Base-by-base conservation (phyloP, 2,797 vertebrate species). In the Graptemys geographica region DNA sequence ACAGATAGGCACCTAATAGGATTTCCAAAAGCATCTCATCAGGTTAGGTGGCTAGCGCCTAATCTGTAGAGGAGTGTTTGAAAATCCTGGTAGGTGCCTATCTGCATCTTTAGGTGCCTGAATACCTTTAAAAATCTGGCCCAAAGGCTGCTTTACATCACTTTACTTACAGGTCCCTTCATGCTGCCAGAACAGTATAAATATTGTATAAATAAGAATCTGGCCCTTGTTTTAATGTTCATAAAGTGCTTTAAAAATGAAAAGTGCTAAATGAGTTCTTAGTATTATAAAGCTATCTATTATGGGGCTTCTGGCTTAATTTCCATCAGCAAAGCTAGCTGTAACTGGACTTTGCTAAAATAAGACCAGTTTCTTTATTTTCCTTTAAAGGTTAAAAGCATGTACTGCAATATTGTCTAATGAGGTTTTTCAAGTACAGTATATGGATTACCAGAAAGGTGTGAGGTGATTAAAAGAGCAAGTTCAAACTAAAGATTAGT, bases 401-500 rank as follows among this genome's bases (percentile, higher is more conserved):
- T 28, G 15, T 28, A 31, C 13, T 47, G 44, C 7, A 13, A 85
- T 44, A 31, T 19, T 59, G 6, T 80, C 33, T 53, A 53, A 52
- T 49, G 19, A 80, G 31, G 18, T 28, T 94, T 89, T 79, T 92
- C 92, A 87, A 62, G 88, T 53, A 49, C 49, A 11, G 49, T 65
- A 19, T 90, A 49, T 72, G 69, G n/a, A 37, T 74, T 81, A 8
- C 59, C 47, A 11, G 57, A 51, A 92, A 92, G 85, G 25, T 82
- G 47, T 69, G 69, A 90, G 51, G 88, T 56, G 25, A 88, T 79
- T 74, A 87, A 28, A 78, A 37, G 37, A 91, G 69, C 49, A 94
- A 41, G 5, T 92, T 95, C 86, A 88, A 76, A 94, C 13, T n/a
- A 90, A 94, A 86, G 88, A 53, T 78, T 95, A 87, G 90, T 94